Evolutionary conservation across 2,888 invertebrate species (phyloP).

Genomic region (Melipona bicolor): DNA sequence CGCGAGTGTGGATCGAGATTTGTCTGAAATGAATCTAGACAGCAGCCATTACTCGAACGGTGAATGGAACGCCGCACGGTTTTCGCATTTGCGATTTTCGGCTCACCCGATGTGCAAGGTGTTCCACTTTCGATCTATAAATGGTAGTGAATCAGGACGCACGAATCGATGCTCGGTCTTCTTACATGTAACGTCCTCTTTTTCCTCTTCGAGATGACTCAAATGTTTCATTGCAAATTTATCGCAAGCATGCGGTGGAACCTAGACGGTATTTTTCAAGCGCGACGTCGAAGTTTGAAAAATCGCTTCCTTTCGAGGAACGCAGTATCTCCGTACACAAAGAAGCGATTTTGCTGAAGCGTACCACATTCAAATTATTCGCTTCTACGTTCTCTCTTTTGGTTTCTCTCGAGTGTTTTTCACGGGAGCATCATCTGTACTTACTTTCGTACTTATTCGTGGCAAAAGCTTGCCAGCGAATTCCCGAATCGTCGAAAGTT

Average conservation of each 20-base stretch:
- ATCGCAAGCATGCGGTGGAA: neutral
- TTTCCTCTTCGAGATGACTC: rapidly evolving
- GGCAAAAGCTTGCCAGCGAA: neutral
- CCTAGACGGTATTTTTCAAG: neutral
- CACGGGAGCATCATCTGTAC: neutral
- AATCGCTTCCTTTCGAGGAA: neutral
- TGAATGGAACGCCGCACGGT: neutral
- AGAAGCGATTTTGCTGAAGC: too few relatives aligned
- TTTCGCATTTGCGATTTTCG: neutral
- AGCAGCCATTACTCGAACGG: too few relatives aligned
- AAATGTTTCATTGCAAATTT: neutral
- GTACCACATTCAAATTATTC: too few relatives aligned
- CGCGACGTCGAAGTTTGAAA: neutral
- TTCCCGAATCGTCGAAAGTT: neutral
- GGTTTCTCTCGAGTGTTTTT: neutral
- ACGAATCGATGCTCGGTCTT: neutral
- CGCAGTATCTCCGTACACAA: too few relatives aligned
- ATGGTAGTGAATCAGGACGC: neutral
- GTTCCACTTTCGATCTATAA: neutral
- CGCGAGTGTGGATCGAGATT: neutral
- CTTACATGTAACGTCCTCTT: neutral
- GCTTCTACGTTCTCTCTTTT: neutral
- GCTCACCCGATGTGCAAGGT: neutral
- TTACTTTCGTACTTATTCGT: neutral
- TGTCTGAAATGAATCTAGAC: neutral